These are phyloP conservation scores for Acronicta aceris DNA, from an alignment of 2,888 invertebrate species.

Conservation along the genomic window DNA sequence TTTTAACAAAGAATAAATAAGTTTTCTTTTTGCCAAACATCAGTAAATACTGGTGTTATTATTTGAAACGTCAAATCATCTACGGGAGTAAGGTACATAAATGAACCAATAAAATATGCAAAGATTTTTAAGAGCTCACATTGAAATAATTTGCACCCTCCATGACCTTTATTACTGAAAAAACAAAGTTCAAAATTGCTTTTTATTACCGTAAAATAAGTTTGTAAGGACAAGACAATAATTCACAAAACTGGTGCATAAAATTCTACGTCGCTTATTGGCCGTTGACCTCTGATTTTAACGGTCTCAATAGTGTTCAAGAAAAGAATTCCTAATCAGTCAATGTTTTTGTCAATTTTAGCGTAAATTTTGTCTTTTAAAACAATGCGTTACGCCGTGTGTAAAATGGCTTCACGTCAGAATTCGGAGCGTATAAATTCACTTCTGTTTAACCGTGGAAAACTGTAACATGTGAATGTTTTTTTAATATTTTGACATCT, in stretches of 20 bases:
- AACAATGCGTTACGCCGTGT: conserved; percentile 59
- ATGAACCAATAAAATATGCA: conserved; percentile 62
- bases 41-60: conserved; percentile 38
- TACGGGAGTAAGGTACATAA: conserved; percentile 58
- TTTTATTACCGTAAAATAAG: conserved; percentile 19
- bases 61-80: conserved; percentile 54
- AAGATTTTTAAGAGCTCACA: conserved; percentile 41
- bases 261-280: conserved; percentile 71
- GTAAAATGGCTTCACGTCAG: conserved; percentile 51
- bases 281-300: conserved; percentile 76
- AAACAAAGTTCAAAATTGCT: conserved; percentile 26
- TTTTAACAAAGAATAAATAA: neutral
- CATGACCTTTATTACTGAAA: conserved; percentile 3
- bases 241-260: conserved; percentile 82
- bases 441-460: conserved; percentile 47
- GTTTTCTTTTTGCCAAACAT: conserved; percentile 1
- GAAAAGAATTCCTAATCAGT: conserved; percentile 74
- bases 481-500: conserved; percentile 50
- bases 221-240: conserved; percentile 59
- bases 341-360: conserved; percentile 61
- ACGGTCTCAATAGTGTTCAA: conserved; percentile 72
- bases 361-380: conserved; percentile 51
- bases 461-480: conserved; percentile 57
- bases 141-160: neutral
- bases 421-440: conserved; percentile 59